phyloP scores from a whole-genome alignment of 2,113 vertebrate genomes.

The Crocuta crocuta region DNA sequence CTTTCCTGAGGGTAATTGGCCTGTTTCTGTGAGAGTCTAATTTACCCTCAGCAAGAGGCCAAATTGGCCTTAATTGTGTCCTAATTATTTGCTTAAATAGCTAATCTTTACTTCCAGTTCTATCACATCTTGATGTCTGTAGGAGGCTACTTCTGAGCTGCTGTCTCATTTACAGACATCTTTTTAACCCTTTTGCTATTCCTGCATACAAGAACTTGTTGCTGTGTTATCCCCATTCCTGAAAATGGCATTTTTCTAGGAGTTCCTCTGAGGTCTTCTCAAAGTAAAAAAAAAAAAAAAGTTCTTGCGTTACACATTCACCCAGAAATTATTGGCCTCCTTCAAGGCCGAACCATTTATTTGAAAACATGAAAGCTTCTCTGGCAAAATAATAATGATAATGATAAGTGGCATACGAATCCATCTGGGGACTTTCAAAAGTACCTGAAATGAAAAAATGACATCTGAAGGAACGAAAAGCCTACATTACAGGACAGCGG shows the following conservation, averaged over 20 bases:
- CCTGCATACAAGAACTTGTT: neutral
- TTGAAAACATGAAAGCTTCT: conserved; percentile 43
- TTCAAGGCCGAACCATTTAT: conserved; percentile 20
- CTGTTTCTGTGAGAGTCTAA: conserved; percentile 73
- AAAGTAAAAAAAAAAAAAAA: neutral
- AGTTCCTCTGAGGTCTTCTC: neutral
- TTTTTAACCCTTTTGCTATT: conserved; percentile 53
- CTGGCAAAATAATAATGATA: neutral
- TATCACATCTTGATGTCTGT: conserved; percentile 53
- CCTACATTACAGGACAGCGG: neutral
- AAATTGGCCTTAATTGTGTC: conserved; percentile 80
- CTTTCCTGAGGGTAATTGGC: conserved; percentile 65
- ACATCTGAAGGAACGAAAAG: neutral
- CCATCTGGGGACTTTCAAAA: neutral
- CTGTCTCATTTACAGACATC: conserved; percentile 21
- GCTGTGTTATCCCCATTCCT: neutral
- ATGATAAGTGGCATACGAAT: neutral
- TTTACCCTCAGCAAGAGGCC: conserved; percentile 80
- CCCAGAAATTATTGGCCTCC: neutral
- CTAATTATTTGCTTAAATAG: conserved; percentile 80
- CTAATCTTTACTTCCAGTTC: conserved; percentile 70
- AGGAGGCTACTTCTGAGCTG: conserved; percentile 43
- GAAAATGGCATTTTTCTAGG: neutral
- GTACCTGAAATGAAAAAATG: neutral
- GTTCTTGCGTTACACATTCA: neutral